phyloP scores from a whole-genome alignment of 2,888 invertebrate genomes.

The Drosophila buzzatii region DNA sequence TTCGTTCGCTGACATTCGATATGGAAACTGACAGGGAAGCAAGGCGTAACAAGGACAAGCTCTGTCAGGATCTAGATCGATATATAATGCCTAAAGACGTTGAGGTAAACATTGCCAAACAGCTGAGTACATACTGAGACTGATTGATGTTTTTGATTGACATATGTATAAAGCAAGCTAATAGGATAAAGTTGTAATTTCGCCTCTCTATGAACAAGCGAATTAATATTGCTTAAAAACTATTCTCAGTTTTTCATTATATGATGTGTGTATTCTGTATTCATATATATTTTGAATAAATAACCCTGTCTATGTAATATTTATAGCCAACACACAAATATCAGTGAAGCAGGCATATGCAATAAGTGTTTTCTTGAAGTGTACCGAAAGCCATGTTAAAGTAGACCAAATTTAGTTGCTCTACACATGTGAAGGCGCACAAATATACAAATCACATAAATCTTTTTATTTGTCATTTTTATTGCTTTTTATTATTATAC shows the following conservation, averaged over 20 bases:
- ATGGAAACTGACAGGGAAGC: slow-evolving; percentile 51
- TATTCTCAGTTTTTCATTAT: background rate
- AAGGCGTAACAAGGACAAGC: background rate
- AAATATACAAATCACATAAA: slow-evolving; percentile 70
- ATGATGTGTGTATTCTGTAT: background rate
- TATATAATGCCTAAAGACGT: background rate
- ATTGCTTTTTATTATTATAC: slow-evolving; percentile 81
- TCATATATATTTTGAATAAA: slow-evolving; percentile 5
- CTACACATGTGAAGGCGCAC: background rate
- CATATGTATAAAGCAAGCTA: background rate
- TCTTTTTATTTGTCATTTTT: slow-evolving; percentile 82
- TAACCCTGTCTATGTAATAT: slow-evolving; percentile 1
- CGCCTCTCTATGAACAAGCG: background rate
- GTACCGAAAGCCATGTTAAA: slow-evolving; percentile 37
- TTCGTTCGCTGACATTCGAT: slow-evolving; percentile 17
- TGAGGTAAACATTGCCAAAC: background rate
- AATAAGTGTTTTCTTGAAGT: slow-evolving; percentile 24
- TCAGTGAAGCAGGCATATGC: background rate
- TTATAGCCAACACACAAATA: slow-evolving; percentile 1
- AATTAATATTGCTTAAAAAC: background rate
- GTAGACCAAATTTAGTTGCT: slow-evolving; percentile 33
- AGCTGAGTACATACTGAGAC: too few species aligned
- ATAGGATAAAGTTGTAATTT: background rate
- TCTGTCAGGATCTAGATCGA: background rate
- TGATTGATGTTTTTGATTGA: background rate